Evolutionary conservation across 2,797 vertebrate species (phyloP), one percentile per base, ranked within the genome.

Genomic region (Diplodus puntazzo): DNA sequence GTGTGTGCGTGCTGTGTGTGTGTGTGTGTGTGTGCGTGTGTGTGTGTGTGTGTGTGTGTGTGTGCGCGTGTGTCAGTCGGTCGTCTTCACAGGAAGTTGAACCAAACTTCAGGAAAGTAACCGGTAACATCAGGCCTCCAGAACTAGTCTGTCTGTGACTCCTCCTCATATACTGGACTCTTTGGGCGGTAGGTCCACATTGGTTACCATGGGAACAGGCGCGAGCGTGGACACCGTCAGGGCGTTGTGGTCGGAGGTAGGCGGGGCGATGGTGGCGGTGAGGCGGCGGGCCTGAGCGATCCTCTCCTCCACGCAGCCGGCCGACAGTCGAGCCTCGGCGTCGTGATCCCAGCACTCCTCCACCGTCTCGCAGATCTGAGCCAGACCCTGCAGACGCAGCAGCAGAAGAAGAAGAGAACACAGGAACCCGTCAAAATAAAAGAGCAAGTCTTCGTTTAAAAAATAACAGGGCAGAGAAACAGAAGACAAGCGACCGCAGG

Each of bases 271-370:
- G 76, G 60, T 58, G 69, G 71, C 92, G 74, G 92, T 84, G 11
- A 95, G 94, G 89, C 96, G 96, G 88, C 96, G 96, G 82, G 97
- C 94, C 94, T 98, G 97, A 45, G 95, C 93, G 82, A 99, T 96
- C 43, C 98, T 96, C 91, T 99, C 97, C 90, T 98, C 96, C 23
- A 99, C 98, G 4, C 98, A 99, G 84, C 98, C 97, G 0, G 98
- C 97, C 0, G 98, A 99, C 30, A 99, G 95, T 25, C 98, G 97
- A 0, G 98, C 98, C 92, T 99, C 98, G 0, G 98, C 97, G 0
- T 99, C 98, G 0, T 99, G 98, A 88, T 99, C 98, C 98, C 98
- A 99, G 94, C 98, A 99, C 87, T 99, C 98, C 94, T 98, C 97
- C 12, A 96, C 97, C 5, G 98, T 97, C 92, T 98, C 97, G 0